Base-by-base conservation (phyloP, 2,797 vertebrate genomes). In the Crenuchus spilurus region DNA sequence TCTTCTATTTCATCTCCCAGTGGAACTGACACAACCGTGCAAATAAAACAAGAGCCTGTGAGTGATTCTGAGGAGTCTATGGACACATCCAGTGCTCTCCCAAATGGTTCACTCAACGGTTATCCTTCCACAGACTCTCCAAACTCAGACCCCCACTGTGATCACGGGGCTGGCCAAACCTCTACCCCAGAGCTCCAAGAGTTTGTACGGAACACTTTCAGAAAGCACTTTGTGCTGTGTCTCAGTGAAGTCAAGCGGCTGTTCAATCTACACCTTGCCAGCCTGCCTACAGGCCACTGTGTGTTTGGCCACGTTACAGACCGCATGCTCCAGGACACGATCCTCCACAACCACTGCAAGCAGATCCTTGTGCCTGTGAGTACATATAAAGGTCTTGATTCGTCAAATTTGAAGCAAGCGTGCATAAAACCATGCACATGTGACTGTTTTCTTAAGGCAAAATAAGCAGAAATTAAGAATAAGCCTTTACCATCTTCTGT, bases 351-450 rank as follows among this genome's bases (percentile, higher is more conserved):
- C 87, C 93, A 92, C 70, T 99, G 97, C 92, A 97, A 93, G 84
- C 98, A 99, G 91, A 98, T 99, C 78, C 88, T 94, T 93, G 97
- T 99, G 94, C 98, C 97, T 95, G 98, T 99, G 88, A 98, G 98
- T 98, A 89, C 26, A 6, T 16, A 4, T 16, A 4, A 3, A 3
- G 16, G 3, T 26, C 2, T 5, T 22, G 22, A 16, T 37, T n/a
- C 1, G n/a, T 8, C 11, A 18, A n/a, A 22, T 10, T 10, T 10
- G 13, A 54, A 6, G 1, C n/a, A n/a, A n/a, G n/a, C n/a, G n/a
- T n/a, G n/a, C n/a, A n/a, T n/a, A n/a, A n/a, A n/a, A n/a, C n/a
- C n/a, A n/a, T n/a, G n/a, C n/a, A n/a, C n/a, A n/a, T n/a, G n/a
- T n/a, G n/a, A n/a, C n/a, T n/a, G n/a, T n/a, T n/a, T n/a, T n/a